Evolutionary conservation across 2,113 vertebrate genomes (phyloP), one percentile per base, ranked within the genome.

Genomic region (Dendrocopos noguchii): DNA sequence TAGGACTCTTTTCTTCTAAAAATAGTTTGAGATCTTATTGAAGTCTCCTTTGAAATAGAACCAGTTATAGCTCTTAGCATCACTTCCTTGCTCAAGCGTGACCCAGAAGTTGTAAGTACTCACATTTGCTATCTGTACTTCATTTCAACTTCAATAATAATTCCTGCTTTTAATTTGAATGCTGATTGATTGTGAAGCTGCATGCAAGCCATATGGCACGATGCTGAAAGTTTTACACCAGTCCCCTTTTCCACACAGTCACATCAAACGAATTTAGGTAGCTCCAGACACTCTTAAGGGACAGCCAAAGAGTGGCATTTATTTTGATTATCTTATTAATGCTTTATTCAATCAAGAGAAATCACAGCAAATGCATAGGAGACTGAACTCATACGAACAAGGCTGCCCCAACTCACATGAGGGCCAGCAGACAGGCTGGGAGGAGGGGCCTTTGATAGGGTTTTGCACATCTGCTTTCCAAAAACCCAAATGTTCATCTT

Each of bases 291-390:
- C 59, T 66, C 66, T 92, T 85, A 78, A 66, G 76, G 83, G 80
- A 85, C 80, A 87, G 78, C 55, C 70, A 71, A 57, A 59, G 80
- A 86, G 76, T 93, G 88, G 81, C 80, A 97, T 98, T 95, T 93
- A 72, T 97, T 97, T 96, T 92, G 82, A 96, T 97, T 95, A 94
- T 76, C 66, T 95, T 93, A 93, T 96, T 97, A 97, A 91, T 84
- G 96, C 95, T 97, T 96, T 95, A 94, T 96, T 93, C 75, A 84
- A 70, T 95, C 94, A 95, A 81, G 76, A 96, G 90, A 94, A 97
- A 95, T 95, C 90, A 70, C 52, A 50, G 84, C 3, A 9, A 97
- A 96, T 22, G 66, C 10, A 39, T 66, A 92, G 63, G 95, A 96
- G 95, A 74, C 65, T 81, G 55, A 94, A 72, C 36, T 76, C 73